phyloP scores from a whole-genome alignment of 2,113 vertebrate genomes.

The Pimephales promelas region DNA sequence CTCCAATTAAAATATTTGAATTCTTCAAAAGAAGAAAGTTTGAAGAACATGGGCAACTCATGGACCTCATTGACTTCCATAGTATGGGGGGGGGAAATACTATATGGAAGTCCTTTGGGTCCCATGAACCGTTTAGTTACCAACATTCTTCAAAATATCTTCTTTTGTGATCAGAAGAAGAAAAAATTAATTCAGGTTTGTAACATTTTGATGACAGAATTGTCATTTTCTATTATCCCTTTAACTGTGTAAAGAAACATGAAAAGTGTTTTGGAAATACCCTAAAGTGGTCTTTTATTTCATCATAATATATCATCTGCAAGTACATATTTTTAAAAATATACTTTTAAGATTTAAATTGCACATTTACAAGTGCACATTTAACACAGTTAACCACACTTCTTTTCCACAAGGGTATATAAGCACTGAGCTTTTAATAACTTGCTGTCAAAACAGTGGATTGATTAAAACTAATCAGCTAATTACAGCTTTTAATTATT shows the following conservation, averaged over 20 bases:
- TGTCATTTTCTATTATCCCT: neutral
- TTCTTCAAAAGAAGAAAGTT: neutral
- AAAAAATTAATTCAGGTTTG: too few relatives aligned
- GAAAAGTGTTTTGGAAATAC: neutral
- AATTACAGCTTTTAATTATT: slow-evolving; percentile 27
- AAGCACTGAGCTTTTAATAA: slow-evolving; percentile 27
- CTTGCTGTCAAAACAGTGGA: slow-evolving; percentile 1
- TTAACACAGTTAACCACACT: neutral
- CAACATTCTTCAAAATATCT: neutral
- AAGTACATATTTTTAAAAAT: neutral
- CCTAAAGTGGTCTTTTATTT: neutral
- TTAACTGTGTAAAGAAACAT: neutral
- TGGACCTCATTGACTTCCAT: neutral
- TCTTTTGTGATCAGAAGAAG: too few relatives aligned
- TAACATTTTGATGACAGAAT: neutral
- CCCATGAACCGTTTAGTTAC: neutral
- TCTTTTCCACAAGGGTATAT: neutral
- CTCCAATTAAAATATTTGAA: too few relatives aligned
- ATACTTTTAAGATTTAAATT: neutral
- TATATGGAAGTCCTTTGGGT: neutral
- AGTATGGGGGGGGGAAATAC: neutral
- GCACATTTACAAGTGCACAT: neutral
- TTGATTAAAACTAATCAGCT: neutral
- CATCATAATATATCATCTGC: neutral
- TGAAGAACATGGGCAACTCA: neutral